These are phyloP conservation scores for Magallana nippona DNA, from an alignment of 2,888 invertebrate species.

Conservation along the genomic window DNA sequence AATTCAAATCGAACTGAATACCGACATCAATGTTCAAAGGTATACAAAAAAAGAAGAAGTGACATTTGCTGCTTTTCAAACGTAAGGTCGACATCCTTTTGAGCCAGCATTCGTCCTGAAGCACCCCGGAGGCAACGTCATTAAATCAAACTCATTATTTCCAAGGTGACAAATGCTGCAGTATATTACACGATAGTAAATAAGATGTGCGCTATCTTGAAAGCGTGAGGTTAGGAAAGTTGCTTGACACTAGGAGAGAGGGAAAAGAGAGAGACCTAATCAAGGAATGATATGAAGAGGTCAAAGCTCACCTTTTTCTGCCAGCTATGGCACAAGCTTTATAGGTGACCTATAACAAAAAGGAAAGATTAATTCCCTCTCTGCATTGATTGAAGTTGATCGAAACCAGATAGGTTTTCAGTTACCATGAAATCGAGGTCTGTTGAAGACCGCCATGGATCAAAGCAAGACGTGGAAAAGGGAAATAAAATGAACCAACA, in stretches of 20 bases:
- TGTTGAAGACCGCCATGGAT: too few species aligned
- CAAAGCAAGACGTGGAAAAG: too few species aligned
- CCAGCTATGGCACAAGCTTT: background rate
- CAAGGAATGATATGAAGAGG: background rate
- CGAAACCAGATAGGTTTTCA: background rate
- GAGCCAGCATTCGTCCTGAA: background rate
- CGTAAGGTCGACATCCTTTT: background rate
- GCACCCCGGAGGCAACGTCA: background rate
- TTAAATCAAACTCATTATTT: slow-evolving; percentile 23
- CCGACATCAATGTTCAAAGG: background rate
- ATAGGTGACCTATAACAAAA: background rate
- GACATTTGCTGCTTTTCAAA: background rate
- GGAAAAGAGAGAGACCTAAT: slow-evolving; percentile 4
- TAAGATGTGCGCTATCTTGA: slow-evolving; percentile 1
- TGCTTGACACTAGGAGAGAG: background rate
- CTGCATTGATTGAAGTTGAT: background rate
- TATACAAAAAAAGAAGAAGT: background rate
- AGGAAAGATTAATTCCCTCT: background rate
- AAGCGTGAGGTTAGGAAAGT: slow-evolving; percentile 8
- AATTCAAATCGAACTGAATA: background rate
- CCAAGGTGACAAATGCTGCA: slow-evolving; percentile 14
- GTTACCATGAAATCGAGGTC: background rate
- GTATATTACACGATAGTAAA: slow-evolving; percentile 10
- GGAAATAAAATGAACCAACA: too few species aligned
- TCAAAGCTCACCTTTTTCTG: background rate